Base-by-base conservation (phyloP, 2,113 vertebrate species). In the Tympanuchus pallidicinctus region DNA sequence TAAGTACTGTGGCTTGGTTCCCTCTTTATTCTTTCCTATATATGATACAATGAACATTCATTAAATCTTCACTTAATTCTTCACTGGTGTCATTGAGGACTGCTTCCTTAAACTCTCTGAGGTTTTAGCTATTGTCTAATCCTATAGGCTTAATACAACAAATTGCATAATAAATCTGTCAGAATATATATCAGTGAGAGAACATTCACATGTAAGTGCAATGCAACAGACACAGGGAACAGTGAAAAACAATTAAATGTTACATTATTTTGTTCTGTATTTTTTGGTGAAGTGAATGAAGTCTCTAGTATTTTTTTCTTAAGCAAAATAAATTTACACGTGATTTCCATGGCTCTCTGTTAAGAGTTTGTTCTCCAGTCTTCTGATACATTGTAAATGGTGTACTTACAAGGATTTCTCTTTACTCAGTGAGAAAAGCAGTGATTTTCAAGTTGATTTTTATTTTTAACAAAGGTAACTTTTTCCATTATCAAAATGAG, bases 151-250 rank as follows among this genome's bases (percentile, higher is more conserved):
- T 91, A 32, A 38, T 64, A 22, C 40, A 85, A 61, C 25, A 71
- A 82, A 72, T 92, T 56, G 50, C 77, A 88, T 71, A 83, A 83
- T 89, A 48, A 85, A 77, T 88, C 71, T 76, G 18, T 73, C 69
- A 90, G 40, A 42, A 74, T 30, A 4, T 69, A 19, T 70, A 21
- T 83, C 57, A 36, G 2, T 54, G 36, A 36, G 64, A 24, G 40
- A 76, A 82, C 42, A 25, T 18, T 80, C 36, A 42, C 8, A 3
- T 19, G 21, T 36, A 74, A 80, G 61, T n/a, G 66, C 72, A 90
- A 32, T 30, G 45, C n/a, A 88, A 47, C 10, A 88, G 48, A 66
- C 10, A 12, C 30, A 54, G 76, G 24, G 50, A 81, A 59, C 24
- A 76, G 57, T 25, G 32, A 50, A 85, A 85, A 87, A 3, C 43